Evolutionary conservation across 2,888 invertebrate genomes (phyloP), one percentile per base, ranked within the genome.

Genomic region (Sarcophaga caerulescens): DNA sequence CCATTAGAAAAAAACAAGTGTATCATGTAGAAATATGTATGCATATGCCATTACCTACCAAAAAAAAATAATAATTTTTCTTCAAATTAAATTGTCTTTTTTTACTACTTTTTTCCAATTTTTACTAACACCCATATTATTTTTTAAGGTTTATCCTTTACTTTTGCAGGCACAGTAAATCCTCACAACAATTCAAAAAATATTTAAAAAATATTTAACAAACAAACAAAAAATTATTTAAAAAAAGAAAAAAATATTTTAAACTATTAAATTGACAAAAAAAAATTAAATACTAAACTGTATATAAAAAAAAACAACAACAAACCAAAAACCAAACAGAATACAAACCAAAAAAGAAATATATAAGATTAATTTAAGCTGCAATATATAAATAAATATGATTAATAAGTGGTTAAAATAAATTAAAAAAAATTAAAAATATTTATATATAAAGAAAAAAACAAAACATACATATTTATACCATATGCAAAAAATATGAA

Each of bases 71-170:
- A 35, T 35, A 4, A 62, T 44, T 74, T 78, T 73, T 85, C 86
- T 85, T 86, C 76, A 74, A 81, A 10, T 35, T 84, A 83, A 87
- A 66, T 74, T 84, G 88, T 88, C 87, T 90, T 92, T 92, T 90
- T 91, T 91, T 92, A 90, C 91, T 91, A 92, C 91, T 93, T 92
- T 92, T 92, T 90, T 93, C 91, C 90, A 91, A 92, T 93, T 92
- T 89, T 92, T 93, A 93, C 93, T 93, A 93, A 93, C 93, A 92
- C 92, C 91, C 93, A 91, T 92, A 92, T 93, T 93, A 93, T 93
- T 93, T 93, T 92, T 93, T 93, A 93, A 93, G 93, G 93, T 93
- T 92, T 93, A 93, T 92, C 93, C 93, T 93, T 92, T 93, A 93
- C 93, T 93, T 91, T 93, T 93, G 92, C 93, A 93, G 93, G 93